Evolutionary conservation across 2,797 vertebrate species (phyloP).

Genomic region (Macropus fuliginosus): DNA sequence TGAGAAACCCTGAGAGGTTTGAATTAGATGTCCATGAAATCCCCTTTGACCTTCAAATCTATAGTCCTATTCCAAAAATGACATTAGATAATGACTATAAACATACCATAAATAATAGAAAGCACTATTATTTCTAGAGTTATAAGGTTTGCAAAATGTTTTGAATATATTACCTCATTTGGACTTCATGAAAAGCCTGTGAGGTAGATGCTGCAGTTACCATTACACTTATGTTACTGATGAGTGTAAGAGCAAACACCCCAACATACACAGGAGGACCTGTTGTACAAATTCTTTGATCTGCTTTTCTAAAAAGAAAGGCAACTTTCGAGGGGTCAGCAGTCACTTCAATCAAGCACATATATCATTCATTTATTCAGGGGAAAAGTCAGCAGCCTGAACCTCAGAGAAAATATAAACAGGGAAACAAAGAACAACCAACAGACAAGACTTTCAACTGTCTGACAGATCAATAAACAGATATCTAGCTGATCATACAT

Average conservation of each 20-base stretch:
- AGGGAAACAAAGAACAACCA: too few species aligned
- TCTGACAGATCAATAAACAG: too few species aligned
- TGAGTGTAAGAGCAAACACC: not conserved
- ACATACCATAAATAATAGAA: not conserved
- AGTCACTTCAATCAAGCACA: too few species aligned
- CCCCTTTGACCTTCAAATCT: not conserved
- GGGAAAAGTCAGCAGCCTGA: too few species aligned
- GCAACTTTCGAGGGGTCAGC: too few species aligned
- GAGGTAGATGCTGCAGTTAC: not conserved
- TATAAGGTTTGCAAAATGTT: not conserved
- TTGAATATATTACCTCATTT: not conserved
- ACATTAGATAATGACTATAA: not conserved
- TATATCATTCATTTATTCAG: too few species aligned
- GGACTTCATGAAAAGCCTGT: not conserved
- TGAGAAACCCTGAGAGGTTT: not conserved
- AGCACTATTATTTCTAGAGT: not conserved
- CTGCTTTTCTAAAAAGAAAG: too few species aligned
- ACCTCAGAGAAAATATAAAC: too few species aligned
- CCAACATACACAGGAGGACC: too few species aligned
- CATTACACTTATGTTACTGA: not conserved
- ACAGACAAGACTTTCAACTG: too few species aligned
- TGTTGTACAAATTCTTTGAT: too few species aligned
- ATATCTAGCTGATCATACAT: too few species aligned
- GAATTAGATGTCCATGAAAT: not conserved
- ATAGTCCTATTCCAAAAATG: not conserved